Evolutionary conservation across 2,113 vertebrate species (phyloP).

Genomic region (Galbula dea): DNA sequence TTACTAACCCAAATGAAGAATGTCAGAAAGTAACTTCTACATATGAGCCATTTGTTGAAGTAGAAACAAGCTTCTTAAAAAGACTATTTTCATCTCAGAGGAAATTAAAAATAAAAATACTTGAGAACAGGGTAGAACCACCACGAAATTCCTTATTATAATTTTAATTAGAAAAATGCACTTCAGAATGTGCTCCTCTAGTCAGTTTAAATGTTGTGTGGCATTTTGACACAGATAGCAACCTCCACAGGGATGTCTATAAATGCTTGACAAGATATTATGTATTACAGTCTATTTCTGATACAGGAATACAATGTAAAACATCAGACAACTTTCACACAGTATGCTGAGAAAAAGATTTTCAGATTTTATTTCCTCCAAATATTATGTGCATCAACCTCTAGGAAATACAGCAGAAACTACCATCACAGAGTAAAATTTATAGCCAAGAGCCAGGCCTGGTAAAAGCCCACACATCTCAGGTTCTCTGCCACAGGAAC

Average conservation of each 20-base stretch:
- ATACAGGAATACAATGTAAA: not conserved
- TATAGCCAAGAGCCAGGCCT: not conserved
- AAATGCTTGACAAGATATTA: not conserved
- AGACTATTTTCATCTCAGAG: not conserved
- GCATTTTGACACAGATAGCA: not conserved
- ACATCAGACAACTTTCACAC: not conserved
- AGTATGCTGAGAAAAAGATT: not conserved
- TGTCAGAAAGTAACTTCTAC: not conserved
- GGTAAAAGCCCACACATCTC: not conserved
- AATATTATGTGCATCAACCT: not conserved
- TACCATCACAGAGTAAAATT: not conserved
- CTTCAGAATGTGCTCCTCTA: not conserved
- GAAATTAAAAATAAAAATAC: not conserved
- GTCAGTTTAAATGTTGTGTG: not conserved
- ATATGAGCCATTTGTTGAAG: not conserved
- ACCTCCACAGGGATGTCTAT: not conserved
- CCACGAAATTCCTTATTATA: not conserved
- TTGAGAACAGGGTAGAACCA: not conserved
- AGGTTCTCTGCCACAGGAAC: not conserved
- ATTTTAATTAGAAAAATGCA: not conserved
- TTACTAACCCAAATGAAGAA: not conserved
- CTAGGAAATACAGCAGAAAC: not conserved
- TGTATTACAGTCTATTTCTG: not conserved
- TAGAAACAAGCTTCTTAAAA: not conserved
- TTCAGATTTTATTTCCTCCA: not conserved